phyloP scores from a whole-genome alignment of 2,888 invertebrate species.

The Epirrhoe alternata region DNA sequence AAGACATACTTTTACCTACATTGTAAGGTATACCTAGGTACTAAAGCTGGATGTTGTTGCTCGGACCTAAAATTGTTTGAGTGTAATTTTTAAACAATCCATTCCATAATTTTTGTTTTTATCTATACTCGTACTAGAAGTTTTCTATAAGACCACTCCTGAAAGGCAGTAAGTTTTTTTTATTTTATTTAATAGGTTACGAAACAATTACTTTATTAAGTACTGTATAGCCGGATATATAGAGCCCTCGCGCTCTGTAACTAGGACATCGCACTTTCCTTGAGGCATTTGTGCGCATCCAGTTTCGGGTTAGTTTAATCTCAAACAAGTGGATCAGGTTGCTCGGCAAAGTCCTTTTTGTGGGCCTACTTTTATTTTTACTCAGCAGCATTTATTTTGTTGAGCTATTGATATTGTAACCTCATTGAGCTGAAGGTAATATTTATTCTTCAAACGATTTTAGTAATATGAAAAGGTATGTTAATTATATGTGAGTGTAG shows the following conservation, averaged over 20 bases:
- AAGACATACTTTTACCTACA: not conserved
- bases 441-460: not conserved
- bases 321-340: conserved; percentile 66
- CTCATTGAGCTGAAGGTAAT: not conserved
- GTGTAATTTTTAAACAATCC: no score
- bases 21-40: no score
- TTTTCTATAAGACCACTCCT: no score
- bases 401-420: conserved; percentile 6
- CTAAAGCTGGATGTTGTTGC: not conserved
- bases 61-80: no score
- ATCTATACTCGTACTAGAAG: no score
- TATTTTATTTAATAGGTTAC: no score
- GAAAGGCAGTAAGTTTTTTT: no score
- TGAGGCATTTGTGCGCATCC: conserved; percentile 57
- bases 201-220: no score
- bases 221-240: not conserved
- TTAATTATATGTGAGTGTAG: no score
- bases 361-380: conserved; percentile 46
- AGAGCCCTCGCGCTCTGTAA: conserved; percentile 13
- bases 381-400: conserved; percentile 23
- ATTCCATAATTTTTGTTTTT: no score
- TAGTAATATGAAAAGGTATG: no score
- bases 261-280: conserved; percentile 42
- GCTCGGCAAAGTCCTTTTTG: conserved; percentile 54
- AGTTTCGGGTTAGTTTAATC: conserved; percentile 67